Evolutionary conservation across 2,888 invertebrate genomes (phyloP).

Genomic region (Dascillus cervinus): DNA sequence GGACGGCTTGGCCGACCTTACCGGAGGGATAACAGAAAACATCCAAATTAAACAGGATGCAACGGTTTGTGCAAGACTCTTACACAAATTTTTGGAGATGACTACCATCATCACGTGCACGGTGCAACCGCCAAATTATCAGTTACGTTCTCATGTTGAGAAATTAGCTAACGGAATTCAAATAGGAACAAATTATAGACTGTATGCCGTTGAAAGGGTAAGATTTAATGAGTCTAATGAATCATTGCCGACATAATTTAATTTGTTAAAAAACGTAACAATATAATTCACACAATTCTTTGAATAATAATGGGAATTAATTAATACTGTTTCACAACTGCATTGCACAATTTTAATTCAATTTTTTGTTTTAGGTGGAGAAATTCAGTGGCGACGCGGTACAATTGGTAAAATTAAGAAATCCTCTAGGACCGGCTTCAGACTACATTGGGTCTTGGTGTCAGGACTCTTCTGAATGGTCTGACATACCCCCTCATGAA

Average conservation of each 20-base stretch:
- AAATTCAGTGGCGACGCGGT: conserved; percentile 62
- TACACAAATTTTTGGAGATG: conserved; percentile 66
- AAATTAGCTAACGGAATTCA: conserved; percentile 61
- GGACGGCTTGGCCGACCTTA: conserved; percentile 81
- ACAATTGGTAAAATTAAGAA: conserved; percentile 62
- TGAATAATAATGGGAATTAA: too few species aligned
- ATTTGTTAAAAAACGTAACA: too few species aligned
- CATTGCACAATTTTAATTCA: too few species aligned
- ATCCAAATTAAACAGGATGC: conserved; percentile 64
- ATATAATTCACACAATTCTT: too few species aligned
- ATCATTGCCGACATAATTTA: too few species aligned
- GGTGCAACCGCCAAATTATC: conserved; percentile 48
- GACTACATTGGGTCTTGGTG: conserved; percentile 68
- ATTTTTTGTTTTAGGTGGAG: conserved; percentile 49
- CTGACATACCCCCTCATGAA: conserved; percentile 64
- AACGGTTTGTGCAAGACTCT: conserved; percentile 56
- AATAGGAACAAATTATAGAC: conserved; percentile 71
- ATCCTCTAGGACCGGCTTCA: conserved; percentile 56
- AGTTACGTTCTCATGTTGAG: conserved; percentile 42
- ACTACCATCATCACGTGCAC: conserved; percentile 80
- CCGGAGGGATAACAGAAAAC: conserved; percentile 83
- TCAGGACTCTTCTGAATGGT: conserved; percentile 64
- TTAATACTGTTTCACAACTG: too few species aligned
- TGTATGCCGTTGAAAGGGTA: conserved; percentile 67
- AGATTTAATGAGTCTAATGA: too few species aligned